These are phyloP conservation scores for Xyrauchen texanus DNA, from an alignment of 2,113 vertebrate genomes.

Conservation along the genomic window DNA sequence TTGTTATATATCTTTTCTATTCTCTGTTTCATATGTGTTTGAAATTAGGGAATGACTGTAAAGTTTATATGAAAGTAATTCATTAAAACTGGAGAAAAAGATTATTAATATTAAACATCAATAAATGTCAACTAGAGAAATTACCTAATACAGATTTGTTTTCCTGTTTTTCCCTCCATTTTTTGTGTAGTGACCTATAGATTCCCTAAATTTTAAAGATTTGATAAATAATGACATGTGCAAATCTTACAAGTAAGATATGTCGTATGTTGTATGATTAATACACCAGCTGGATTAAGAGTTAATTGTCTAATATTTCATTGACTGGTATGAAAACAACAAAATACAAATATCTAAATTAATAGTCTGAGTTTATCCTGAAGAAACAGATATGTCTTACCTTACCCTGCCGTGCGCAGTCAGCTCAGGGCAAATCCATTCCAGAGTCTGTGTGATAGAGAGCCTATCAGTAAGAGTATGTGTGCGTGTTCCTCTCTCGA, in stretches of 20 bases:
- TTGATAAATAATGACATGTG: neutral
- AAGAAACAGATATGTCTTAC: conserved; percentile 55
- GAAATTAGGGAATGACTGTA: neutral
- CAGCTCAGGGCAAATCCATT: conserved; percentile 70
- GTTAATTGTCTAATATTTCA: neutral
- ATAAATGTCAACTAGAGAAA: too few relatives aligned
- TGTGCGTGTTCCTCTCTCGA: conserved; percentile 62
- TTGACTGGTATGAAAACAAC: neutral
- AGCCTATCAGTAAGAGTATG: conserved; percentile 58
- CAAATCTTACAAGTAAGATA: neutral
- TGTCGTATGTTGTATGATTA: neutral
- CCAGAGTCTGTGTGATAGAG: conserved; percentile 61
- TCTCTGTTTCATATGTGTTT: neutral
- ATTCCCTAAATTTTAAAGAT: neutral
- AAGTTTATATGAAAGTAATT: neutral
- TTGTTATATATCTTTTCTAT: too few relatives aligned
- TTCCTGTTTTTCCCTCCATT: neutral
- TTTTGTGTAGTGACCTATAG: neutral
- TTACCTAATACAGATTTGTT: too few relatives aligned
- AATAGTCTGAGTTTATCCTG: neutral
- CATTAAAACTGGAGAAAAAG: too few relatives aligned
- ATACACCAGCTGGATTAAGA: neutral
- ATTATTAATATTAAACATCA: neutral
- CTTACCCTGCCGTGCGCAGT: conserved; percentile 59
- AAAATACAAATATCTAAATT: neutral